Evolutionary conservation across 2,113 vertebrate species (phyloP).

Genomic region (Pygoscelis antarcticus): DNA sequence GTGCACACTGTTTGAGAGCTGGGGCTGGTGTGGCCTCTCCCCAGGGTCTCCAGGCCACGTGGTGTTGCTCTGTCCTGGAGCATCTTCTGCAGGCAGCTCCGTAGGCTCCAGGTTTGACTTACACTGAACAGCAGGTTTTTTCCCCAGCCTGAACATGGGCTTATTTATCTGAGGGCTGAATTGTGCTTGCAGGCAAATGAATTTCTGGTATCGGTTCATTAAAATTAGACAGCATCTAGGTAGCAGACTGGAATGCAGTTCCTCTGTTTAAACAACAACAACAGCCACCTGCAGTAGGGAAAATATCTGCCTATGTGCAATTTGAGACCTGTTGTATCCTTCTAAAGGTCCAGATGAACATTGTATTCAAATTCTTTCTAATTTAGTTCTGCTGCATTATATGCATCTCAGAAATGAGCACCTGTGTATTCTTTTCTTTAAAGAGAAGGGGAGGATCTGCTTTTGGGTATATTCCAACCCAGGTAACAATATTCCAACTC

Average conservation of each 20-base stretch:
- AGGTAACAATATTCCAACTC: not conserved
- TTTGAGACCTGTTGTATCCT: not conserved
- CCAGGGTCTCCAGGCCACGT: rapidly evolving
- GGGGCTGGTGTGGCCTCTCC: not conserved
- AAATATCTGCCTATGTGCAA: not conserved
- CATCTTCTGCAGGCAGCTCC: not conserved
- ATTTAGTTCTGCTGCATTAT: not conserved
- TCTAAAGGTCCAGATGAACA: not conserved
- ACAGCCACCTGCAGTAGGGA: not conserved
- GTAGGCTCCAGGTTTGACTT: not conserved
- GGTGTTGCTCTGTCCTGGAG: not conserved
- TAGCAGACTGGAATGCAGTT: not conserved
- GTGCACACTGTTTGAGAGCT: rapidly evolving
- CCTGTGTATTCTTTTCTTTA: not conserved
- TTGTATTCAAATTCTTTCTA: not conserved
- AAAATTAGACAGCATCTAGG: not conserved
- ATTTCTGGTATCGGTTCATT: not conserved
- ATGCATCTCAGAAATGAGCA: not conserved
- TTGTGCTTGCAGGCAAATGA: not conserved
- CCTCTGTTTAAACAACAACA: not conserved
- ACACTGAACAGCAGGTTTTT: not conserved
- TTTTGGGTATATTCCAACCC: not conserved
- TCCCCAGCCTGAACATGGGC: not conserved
- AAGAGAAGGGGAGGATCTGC: not conserved
- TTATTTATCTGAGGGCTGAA: not conserved